Conservation (phyloP, 2,888 invertebrate genomes). For the Scaptomyza tumidula region DNA sequence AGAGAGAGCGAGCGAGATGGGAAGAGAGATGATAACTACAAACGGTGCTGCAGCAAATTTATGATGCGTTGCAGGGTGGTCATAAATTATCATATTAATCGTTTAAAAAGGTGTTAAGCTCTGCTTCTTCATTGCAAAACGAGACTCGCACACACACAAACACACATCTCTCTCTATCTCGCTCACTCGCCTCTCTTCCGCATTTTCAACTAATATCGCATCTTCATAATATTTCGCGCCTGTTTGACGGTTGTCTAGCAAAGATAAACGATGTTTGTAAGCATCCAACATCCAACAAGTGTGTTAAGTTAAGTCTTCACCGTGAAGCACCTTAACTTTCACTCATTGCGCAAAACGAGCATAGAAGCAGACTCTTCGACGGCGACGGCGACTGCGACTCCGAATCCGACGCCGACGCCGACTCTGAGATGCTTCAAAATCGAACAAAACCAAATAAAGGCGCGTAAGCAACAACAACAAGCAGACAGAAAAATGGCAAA, state of each 20-base stretch:
- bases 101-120: slow-evolving; percentile 50
- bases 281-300: slow-evolving; percentile 26
- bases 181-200: slow-evolving; percentile 4
- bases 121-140: slow-evolving; percentile 13
- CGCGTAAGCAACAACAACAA: not conserved
- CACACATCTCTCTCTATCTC: not conserved
- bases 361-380: slow-evolving; percentile 19
- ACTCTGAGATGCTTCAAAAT: slow-evolving; percentile 1
- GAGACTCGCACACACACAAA: not conserved
- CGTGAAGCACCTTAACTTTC: slow-evolving; percentile 47
- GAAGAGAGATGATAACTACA: not conserved
- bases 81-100: slow-evolving; percentile 64
- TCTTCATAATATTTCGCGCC: slow-evolving; percentile 16
- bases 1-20: not conserved
- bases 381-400: too few relatives aligned
- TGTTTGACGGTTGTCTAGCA: slow-evolving; percentile 9
- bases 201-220: slow-evolving; percentile 11
- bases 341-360: slow-evolving; percentile 61
- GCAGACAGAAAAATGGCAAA: slow-evolving; percentile 1
- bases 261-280: slow-evolving; percentile 24
- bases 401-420: too few relatives aligned
- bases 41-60: slow-evolving; percentile 31
- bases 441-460: slow-evolving; percentile 26
- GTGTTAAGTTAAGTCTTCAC: slow-evolving; percentile 7
- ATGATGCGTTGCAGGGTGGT: slow-evolving; percentile 46